Conservation (phyloP, 2,888 invertebrate genomes). For the Rhabditophanes sp. region DNA sequence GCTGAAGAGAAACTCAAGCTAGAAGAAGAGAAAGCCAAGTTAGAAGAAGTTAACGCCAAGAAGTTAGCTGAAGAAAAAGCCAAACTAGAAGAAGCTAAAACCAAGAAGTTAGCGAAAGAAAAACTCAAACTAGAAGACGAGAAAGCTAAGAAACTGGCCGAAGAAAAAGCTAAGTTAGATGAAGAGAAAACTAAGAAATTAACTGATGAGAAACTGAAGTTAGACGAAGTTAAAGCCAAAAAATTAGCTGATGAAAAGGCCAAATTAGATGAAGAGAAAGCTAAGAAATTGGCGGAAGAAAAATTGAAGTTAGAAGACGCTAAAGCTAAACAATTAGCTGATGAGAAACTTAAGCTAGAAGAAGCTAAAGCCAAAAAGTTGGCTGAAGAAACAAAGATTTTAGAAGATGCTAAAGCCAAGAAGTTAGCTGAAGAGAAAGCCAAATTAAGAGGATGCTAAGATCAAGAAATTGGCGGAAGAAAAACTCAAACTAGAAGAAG, state of each 20-base stretch:
- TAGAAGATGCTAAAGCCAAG: constrained; percentile 1
- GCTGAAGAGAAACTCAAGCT: background rate
- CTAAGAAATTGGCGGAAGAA: constrained; percentile 6
- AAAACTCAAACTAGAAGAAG: constrained; percentile 2
- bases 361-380: background rate
- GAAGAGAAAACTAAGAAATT: constrained; percentile 3
- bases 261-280: constrained; percentile 5
- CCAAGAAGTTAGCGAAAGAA: constrained; percentile 4
- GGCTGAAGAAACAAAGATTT: background rate
- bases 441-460: constrained; percentile 6
- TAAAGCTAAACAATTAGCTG: background rate
- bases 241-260: constrained; percentile 6
- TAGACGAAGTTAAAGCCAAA: constrained; percentile 3
- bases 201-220: constrained; percentile 3
- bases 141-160: constrained; percentile 4
- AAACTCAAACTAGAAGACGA: constrained; percentile 4
- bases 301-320: constrained; percentile 3
- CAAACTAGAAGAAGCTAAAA: constrained; percentile 1
- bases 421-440: constrained; percentile 6
- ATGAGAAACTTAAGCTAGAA: background rate
- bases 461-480: constrained; percentile 5
- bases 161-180: constrained; percentile 7
- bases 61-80: constrained; percentile 7
- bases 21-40: background rate
- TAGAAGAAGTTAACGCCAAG: constrained; percentile 5